Conservation (phyloP, 2,888 invertebrate species). For the Proisotoma minuta region DNA sequence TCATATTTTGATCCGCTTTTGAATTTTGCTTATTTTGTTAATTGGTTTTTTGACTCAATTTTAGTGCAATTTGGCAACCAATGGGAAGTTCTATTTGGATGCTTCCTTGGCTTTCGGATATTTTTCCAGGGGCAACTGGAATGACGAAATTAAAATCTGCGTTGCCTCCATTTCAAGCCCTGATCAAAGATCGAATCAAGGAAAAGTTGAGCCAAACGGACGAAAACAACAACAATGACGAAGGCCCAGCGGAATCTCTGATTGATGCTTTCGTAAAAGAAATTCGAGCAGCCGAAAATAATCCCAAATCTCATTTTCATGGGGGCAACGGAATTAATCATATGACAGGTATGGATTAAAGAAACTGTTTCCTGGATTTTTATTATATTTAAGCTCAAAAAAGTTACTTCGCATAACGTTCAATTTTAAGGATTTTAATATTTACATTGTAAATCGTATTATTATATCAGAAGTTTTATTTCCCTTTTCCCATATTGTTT, state of each 20-base stretch:
- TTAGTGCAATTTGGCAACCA: not conserved
- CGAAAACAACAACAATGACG: not conserved
- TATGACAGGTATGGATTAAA: too few relatives aligned
- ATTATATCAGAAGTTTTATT: too few relatives aligned
- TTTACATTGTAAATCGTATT: too few relatives aligned
- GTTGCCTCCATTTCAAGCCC: not conserved
- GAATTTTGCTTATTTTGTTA: not conserved
- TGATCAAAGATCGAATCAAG: slow-evolving; percentile 21
- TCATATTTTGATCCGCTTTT: not conserved
- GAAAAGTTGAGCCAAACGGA: not conserved
- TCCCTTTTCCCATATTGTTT: too few relatives aligned
- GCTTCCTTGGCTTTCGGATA: slow-evolving; percentile 14
- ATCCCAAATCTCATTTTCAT: not conserved
- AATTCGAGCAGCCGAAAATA: not conserved
- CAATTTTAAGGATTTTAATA: too few relatives aligned
- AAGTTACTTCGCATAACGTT: too few relatives aligned
- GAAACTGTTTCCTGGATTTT: too few relatives aligned
- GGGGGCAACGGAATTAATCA: not conserved
- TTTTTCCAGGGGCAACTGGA: slow-evolving; percentile 15
- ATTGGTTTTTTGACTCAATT: not conserved
- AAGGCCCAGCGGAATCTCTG: not conserved
- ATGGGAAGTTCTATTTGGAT: slow-evolving; percentile 20
- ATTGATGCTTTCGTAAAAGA: not conserved
- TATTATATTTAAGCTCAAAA: too few relatives aligned
- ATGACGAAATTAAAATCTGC: slow-evolving; percentile 2